Base-by-base conservation (phyloP, 1,140 invertebrate genomes). In the Megalopta genalis region DNA sequence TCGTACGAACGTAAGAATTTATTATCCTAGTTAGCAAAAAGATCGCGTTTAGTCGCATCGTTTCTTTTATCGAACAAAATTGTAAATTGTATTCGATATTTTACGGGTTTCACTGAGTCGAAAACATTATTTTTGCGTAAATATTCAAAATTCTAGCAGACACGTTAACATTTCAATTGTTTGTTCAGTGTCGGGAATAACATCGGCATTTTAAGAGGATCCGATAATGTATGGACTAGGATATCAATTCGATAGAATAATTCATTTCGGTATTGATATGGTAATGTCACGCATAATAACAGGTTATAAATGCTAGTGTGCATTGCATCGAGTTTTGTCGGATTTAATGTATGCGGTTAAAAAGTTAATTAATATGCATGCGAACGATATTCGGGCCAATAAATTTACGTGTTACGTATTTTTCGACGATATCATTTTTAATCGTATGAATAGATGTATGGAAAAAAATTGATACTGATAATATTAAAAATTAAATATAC, bases 211-310 rank as follows among this genome's bases (percentile, higher is more conserved):
- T 70, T 27, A 16, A 25, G 23, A 6, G 23, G n/a, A 62, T 63
- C 69, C n/a, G n/a, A 23, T 14, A n/a, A 62, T 77, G 27, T 68
- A 49, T 52, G 62, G 9, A 23, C 10, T 70, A 62, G 27, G n/a
- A 63, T 75, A 75, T 57, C 42, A 25, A 70, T 64, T 77, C 23
- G 2, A 46, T 74, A 54, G 46, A 54, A 64, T 73, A 54, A 72
- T 63, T 71, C 62, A 69, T 25, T 18, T 52, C 12, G 49, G 60
- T 65, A 72, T 46, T 65, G 68, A 72, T 78, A 78, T 71, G 59
- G 49, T 49, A 63, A 69, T 54, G 27, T 8, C 49, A 46, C 18
- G 21, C 10, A 39, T 42, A 77, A 71, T 49, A 77, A 77, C 25
- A n/a, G 16, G 14, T 71, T 78, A 57, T 77, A 77, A 63, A 54